A percentile compares a stretch with the other conserved stretches of the same genome.
phyloP scores from a whole-genome alignment of 2,797 vertebrate species.

The Melanotaenia trifasciata region DNA sequence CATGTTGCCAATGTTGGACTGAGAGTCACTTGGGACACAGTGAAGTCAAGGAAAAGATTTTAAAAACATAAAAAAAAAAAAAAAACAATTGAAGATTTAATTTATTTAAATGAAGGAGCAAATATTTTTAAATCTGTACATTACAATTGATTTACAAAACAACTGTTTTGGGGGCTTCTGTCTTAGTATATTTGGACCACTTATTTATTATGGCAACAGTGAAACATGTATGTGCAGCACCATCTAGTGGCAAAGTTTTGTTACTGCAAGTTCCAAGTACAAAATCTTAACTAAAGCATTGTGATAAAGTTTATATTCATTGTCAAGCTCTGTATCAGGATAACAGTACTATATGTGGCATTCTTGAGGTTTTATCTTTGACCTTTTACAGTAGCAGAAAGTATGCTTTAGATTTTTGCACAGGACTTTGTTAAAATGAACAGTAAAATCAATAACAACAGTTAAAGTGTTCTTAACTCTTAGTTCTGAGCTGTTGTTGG shows the following conservation, averaged over 20 bases:
- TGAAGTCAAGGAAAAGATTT: too few species aligned
- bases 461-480: background rate
- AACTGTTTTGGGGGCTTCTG: background rate
- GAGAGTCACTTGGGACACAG: background rate
- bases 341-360: background rate
- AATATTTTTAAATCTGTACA: background rate
- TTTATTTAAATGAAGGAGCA: background rate
- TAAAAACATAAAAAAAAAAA: background rate
- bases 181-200: background rate
- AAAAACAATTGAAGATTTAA: background rate
- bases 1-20: constrained; percentile 8
- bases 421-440: background rate
- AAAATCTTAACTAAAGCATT: background rate
- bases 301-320: background rate
- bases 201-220: background rate
- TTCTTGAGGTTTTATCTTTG: background rate
- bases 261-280: constrained; percentile 37
- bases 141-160: background rate
- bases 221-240: constrained; percentile 12
- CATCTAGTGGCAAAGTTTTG: constrained; percentile 64
- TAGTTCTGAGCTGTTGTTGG: background rate
- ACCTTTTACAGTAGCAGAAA: background rate
- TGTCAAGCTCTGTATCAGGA: background rate
- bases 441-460: background rate
- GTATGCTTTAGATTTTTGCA: background rate